Conservation (phyloP, 2,113 vertebrate species). For the Corapipo altera region DNA sequence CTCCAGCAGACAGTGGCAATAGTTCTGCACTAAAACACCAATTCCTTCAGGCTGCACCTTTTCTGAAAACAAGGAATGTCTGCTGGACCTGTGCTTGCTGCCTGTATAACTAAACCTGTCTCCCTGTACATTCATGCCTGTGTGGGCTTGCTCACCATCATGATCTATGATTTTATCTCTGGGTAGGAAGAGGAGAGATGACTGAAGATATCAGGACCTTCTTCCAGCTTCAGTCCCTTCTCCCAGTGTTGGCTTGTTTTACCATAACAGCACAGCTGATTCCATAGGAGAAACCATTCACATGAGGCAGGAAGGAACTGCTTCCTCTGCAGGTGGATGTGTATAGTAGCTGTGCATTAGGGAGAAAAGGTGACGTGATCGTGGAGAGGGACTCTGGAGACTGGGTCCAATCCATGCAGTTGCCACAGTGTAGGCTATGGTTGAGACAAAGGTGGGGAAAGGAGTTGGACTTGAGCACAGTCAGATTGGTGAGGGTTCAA, state of each 20-base stretch:
- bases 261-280: neutral
- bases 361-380: neutral
- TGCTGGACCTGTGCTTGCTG: neutral
- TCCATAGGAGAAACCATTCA: rapidly evolving
- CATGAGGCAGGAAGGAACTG: neutral
- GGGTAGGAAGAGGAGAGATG: neutral
- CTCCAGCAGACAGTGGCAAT: neutral
- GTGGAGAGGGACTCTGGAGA: neutral
- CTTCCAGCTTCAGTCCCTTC: neutral
- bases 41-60: neutral
- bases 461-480: neutral
- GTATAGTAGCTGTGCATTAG: neutral
- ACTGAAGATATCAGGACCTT: neutral
- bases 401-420: neutral
- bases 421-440: neutral
- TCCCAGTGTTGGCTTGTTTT: neutral
- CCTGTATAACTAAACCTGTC: neutral
- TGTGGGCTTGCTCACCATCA: neutral
- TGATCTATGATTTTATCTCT: neutral
- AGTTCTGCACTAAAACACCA: neutral
- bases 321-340: neutral
- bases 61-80: neutral
- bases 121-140: neutral
- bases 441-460: neutral
- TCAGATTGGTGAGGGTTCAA: neutral